Conservation (phyloP, 2,113 vertebrate genomes). For the Phoxinus phoxinus region DNA sequence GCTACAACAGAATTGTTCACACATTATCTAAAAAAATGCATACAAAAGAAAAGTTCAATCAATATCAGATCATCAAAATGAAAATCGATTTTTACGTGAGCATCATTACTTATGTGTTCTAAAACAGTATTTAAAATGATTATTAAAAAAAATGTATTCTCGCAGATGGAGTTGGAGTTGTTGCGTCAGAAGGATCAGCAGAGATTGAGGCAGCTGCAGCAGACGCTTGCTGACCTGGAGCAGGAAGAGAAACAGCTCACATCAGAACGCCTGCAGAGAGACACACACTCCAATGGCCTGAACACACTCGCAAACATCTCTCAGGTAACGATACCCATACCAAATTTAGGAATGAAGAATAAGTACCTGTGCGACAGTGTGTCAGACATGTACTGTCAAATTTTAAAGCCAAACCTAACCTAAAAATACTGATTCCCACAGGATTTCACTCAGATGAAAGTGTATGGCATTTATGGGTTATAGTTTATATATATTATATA, state of each 20-base stretch:
- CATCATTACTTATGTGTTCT: not conserved
- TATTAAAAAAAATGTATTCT: not conserved
- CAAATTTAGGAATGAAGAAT: not conserved
- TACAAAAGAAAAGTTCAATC: no score
- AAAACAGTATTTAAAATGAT: not conserved
- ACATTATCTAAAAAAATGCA: no score
- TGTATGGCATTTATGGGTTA: not conserved
- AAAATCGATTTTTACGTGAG: no score
- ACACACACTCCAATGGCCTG: not conserved
- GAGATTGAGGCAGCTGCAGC: slow-evolving; percentile 84
- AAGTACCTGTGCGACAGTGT: not conserved
- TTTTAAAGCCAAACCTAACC: not conserved
- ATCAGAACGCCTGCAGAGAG: slow-evolving; percentile 49
- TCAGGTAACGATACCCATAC: slow-evolving; percentile 17
- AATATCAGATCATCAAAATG: no score
- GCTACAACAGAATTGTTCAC: no score
- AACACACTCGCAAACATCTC: not conserved
- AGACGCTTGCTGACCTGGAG: slow-evolving; percentile 74
- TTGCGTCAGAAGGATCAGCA: slow-evolving; percentile 83
- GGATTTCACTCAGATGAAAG: not conserved
- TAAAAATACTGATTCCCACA: not conserved
- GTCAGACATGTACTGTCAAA: not conserved
- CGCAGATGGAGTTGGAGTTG: slow-evolving; percentile 80
- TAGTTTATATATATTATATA: no score
- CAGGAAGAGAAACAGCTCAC: slow-evolving; percentile 69